Conservation (phyloP, 2,888 invertebrate species). For the Scaeva pyrastri region DNA sequence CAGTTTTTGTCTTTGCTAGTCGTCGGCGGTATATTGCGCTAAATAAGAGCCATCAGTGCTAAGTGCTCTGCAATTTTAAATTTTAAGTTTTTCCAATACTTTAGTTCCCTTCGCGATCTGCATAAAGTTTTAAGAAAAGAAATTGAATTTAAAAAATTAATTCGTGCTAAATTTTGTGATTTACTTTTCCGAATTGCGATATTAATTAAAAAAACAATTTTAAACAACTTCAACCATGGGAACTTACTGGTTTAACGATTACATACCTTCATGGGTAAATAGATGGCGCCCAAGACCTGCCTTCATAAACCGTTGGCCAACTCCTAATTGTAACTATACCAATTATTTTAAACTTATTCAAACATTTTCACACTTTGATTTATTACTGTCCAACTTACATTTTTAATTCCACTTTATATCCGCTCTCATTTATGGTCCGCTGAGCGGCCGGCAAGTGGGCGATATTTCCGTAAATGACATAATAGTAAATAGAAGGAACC, state of each 20-base stretch:
- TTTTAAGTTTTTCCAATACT: constrained; percentile 9
- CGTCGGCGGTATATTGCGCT: constrained; percentile 50
- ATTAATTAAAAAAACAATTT: constrained; percentile 20
- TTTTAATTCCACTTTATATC: constrained; percentile 6
- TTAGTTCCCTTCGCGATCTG: neutral
- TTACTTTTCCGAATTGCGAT: neutral
- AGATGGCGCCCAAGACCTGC: constrained; percentile 79
- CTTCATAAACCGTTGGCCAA: constrained; percentile 54
- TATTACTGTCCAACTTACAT: constrained; percentile 10
- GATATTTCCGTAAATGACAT: constrained; percentile 45
- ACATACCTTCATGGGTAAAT: constrained; percentile 81
- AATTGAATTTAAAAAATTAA: constrained; percentile 8
- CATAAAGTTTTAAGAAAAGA: neutral
- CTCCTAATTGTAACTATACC: constrained; percentile 53
- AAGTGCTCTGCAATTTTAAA: constrained; percentile 13
- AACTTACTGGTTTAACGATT: constrained; percentile 80
- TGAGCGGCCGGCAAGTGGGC: constrained; percentile 37
- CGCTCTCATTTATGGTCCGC: neutral
- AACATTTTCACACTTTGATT: constrained; percentile 28
- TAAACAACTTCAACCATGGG: constrained; percentile 40
- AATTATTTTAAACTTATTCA: neutral
- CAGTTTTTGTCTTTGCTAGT: constrained; percentile 42
- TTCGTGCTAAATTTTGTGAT: constrained; percentile 38
- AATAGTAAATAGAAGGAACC: constrained; percentile 10
- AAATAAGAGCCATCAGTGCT: constrained; percentile 6